phyloP scores from a whole-genome alignment of 2,113 vertebrate genomes.

The Actenoides lindsayi region DNA sequence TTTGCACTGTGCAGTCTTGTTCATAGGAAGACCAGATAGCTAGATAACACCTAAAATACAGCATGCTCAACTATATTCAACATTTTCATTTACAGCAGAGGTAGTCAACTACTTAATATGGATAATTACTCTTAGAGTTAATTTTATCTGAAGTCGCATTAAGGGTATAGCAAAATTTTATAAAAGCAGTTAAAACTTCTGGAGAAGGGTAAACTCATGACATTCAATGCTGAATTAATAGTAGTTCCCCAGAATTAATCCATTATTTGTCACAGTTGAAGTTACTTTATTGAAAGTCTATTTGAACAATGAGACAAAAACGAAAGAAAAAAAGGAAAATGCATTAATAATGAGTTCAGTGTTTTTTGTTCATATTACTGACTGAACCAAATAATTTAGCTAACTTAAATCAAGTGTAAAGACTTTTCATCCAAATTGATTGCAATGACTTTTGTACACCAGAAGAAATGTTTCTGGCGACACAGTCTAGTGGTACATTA shows the following conservation, averaged over 20 bases:
- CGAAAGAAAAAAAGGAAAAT: not conserved
- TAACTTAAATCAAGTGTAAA: not conserved
- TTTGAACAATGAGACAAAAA: slow-evolving; percentile 10
- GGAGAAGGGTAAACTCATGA: slow-evolving; percentile 8
- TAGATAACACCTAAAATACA: not conserved
- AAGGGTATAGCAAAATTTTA: not conserved
- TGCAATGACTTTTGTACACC: not conserved
- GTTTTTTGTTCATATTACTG: not conserved
- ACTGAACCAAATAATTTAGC: not conserved
- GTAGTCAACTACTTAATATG: not conserved
- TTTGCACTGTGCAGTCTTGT: not conserved
- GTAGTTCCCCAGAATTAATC: slow-evolving; percentile 36
- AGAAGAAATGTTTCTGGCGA: not conserved
- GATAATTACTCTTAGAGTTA: not conserved
- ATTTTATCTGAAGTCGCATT: not conserved
- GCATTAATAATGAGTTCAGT: not conserved
- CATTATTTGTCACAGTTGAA: slow-evolving; percentile 9
- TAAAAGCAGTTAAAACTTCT: slow-evolving; percentile 40
- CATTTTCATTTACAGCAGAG: not conserved
- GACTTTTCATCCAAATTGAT: not conserved
- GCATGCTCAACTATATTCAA: not conserved
- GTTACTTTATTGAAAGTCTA: not conserved
- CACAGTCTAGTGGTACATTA: not conserved
- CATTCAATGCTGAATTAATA: slow-evolving; percentile 16
- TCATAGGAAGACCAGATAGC: not conserved